Evolutionary conservation across 2,113 vertebrate species (phyloP), one percentile per base, ranked within the genome.

Genomic region (Neodontobutis hainanensis): DNA sequence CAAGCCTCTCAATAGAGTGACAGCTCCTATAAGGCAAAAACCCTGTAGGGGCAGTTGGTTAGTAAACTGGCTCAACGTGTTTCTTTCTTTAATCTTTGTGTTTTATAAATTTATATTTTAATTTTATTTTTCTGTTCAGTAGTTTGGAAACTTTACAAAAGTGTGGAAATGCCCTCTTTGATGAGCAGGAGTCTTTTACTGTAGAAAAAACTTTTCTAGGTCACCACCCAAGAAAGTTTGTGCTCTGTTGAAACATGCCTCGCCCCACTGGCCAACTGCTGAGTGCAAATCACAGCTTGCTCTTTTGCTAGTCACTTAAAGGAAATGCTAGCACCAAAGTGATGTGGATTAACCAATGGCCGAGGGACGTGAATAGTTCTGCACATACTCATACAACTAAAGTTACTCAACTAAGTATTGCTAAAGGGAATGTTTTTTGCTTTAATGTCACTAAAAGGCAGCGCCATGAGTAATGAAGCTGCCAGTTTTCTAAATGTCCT

Each of bases 381-480:
- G 42, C 12, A 58, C n/a, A 61, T 5, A 38, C 16, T 40, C 48
- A n/a, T 4, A 58, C 38, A 63, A 27, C 19, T 27, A 27, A 52
- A 53, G 36, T 47, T 73, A 42, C 10, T 45, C 12, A 27, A 38
- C 19, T 42, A 46, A 27, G 19, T 3, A 11, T 8, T 70, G 44
- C 48, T 9, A 27, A 55, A 49, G 16, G 47, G 59, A 40, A 55
- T 56, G 15, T 4, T 2, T 74, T 10, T 45, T 40, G 40, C 68
- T 53, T n/a, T 11, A 52, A 55, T 61, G 10, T 35, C 59, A 63
- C 65, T 66, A 14, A 72, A 73, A 5, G 65, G 2, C 50, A 48
- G 59, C 36, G 11, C 38, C 4, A 42, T 78, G 52, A 70, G 14
- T 76, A 57, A 72, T 27, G 65, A 56, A 48, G 9, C 48, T 50